These are phyloP conservation scores for Tethea ocularis DNA, from an alignment of 2,888 invertebrate genomes.

Conservation along the genomic window DNA sequence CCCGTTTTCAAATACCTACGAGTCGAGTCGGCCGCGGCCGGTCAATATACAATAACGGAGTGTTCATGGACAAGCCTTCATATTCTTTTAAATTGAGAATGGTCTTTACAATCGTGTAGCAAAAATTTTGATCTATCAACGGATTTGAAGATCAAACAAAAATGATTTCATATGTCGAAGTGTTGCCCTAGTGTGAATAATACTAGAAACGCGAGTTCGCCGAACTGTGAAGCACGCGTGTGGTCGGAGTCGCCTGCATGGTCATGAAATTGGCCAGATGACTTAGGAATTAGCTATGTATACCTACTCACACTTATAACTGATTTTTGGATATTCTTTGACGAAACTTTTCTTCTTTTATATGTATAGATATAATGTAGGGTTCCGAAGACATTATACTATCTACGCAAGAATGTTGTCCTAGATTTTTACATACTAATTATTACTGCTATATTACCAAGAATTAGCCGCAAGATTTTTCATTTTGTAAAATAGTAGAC, in stretches of 20 bases:
- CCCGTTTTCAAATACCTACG: background rate
- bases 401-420: no score
- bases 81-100: no score
- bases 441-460: no score
- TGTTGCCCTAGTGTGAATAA: background rate
- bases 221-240: conserved; percentile 39
- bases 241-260: conserved; percentile 27
- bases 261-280: conserved; percentile 17
- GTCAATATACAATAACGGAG: background rate
- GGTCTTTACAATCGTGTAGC: background rate
- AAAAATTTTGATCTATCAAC: no score
- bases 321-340: background rate
- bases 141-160: background rate
- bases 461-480: no score
- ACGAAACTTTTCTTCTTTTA: no score
- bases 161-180: background rate
- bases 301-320: background rate
- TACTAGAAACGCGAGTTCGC: conserved; percentile 33
- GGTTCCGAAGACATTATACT: no score
- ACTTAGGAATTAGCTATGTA: background rate
- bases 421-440: no score
- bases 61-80: background rate
- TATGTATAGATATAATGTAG: no score
- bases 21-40: background rate
- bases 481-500: no score